Conservation (phyloP, 92 coral and sea anemone species). For the Porites cylindrica region DNA sequence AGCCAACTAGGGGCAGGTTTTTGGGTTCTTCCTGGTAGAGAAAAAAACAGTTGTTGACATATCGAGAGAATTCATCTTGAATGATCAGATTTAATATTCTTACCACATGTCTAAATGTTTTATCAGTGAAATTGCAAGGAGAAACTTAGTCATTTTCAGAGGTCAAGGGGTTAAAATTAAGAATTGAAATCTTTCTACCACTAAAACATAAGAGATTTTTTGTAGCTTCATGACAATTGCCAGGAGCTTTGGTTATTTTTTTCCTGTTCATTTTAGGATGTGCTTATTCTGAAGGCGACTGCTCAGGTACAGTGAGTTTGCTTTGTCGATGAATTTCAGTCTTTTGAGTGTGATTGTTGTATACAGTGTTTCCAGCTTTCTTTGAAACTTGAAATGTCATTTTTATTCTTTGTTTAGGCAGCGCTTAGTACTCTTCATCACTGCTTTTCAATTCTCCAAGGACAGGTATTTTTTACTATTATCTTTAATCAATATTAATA, state of each 20-base stretch:
- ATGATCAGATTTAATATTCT: too few species aligned
- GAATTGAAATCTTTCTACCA: too few species aligned
- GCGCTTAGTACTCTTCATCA: constrained; percentile 92
- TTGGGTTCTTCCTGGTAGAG: too few species aligned
- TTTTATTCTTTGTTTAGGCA: constrained; percentile 67
- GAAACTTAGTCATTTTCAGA: too few species aligned
- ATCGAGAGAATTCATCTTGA: too few species aligned
- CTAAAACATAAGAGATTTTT: too few species aligned
- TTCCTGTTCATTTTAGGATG: constrained; percentile 59
- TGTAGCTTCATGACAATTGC: neutral
- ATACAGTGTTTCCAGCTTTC: neutral
- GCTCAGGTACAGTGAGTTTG: constrained; percentile 78
- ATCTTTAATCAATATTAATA: neutral
- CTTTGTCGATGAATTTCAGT: too few species aligned
- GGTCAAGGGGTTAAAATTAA: too few species aligned
- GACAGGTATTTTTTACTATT: constrained; percentile 70
- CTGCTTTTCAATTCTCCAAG: constrained; percentile 91
- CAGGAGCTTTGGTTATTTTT: neutral
- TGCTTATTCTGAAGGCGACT: constrained; percentile 87
- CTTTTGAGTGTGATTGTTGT: neutral
- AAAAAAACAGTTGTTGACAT: too few species aligned
- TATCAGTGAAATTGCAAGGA: too few species aligned
- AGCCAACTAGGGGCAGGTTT: too few species aligned
- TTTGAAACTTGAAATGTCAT: neutral
- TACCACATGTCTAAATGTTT: too few species aligned